These are phyloP conservation scores for Garra rufa DNA, from an alignment of 2,113 vertebrate species.

Conservation along the genomic window DNA sequence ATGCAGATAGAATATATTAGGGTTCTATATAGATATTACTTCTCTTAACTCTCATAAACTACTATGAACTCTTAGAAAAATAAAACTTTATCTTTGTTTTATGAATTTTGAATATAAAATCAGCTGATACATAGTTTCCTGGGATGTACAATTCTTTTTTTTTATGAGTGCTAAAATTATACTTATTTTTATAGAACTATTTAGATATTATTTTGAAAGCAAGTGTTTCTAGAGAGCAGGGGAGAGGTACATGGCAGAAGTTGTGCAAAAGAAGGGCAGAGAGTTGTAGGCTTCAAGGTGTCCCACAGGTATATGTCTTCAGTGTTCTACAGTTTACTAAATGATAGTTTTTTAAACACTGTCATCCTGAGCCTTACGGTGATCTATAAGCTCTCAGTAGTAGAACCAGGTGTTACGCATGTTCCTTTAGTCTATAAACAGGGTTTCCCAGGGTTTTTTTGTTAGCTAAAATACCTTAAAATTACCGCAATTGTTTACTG, in stretches of 20 bases:
- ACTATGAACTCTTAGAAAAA: conserved; percentile 78
- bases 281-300: conserved; percentile 4
- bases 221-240: neutral
- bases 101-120: conserved; percentile 71
- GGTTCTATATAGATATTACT: conserved; percentile 31
- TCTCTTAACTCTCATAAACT: conserved; percentile 65
- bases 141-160: neutral
- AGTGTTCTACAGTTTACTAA: neutral
- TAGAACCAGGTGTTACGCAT: conserved; percentile 33
- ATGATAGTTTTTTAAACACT: neutral
- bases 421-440: neutral
- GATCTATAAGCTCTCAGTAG: conserved; percentile 4
- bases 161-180: conserved; percentile 26
- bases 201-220: neutral
- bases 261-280: conserved; percentile 37
- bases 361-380: conserved; percentile 2
- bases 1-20: conserved; percentile 19
- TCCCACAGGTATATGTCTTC: conserved; percentile 4
- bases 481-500: neutral
- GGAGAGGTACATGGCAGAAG: conserved; percentile 1
- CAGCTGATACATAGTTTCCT: conserved; percentile 51
- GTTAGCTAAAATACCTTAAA: neutral
- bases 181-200: neutral
- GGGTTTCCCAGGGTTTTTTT: neutral
- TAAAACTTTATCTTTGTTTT: conserved; percentile 72